These are phyloP conservation scores for Micrasema minimum DNA, from an alignment of 1,140 invertebrate species.

Conservation along the genomic window DNA sequence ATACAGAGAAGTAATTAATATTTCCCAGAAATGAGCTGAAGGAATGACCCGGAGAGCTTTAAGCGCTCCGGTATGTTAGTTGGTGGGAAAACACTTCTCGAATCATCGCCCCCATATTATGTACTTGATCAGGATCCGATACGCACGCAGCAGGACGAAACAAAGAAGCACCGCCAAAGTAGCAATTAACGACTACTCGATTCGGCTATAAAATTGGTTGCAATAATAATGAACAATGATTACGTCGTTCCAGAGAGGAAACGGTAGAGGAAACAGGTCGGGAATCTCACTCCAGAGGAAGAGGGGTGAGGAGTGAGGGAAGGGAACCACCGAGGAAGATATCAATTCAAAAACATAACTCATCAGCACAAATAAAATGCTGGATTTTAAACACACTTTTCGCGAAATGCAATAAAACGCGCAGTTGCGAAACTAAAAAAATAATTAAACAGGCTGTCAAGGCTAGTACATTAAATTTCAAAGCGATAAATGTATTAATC, in stretches of 20 bases:
- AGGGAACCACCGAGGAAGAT: constrained; percentile 12
- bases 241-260: not conserved
- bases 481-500: not conserved
- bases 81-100: constrained; percentile 2
- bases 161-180: constrained; percentile 1
- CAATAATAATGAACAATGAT: constrained; percentile 24
- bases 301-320: not conserved
- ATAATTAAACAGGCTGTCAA: no score
- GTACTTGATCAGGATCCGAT: constrained; percentile 1
- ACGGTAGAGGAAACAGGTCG: not conserved
- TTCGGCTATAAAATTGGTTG: constrained; percentile 18
- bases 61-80: no score
- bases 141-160: constrained; percentile 4
- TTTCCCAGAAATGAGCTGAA: no score
- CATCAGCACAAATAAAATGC: no score
- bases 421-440: no score
- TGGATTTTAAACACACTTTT: no score
- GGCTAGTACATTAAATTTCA: no score
- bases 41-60: no score
- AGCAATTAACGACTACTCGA: constrained; percentile 28
- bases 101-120: constrained; percentile 4
- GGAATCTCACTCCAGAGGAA: no score
- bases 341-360: not conserved
- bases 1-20: no score
- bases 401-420: no score